Percentiles rank a stretch among this genome's conserved stretches.
phyloP scores from a whole-genome alignment of 2,113 vertebrate genomes.

The Gopherus flavomarginatus region DNA sequence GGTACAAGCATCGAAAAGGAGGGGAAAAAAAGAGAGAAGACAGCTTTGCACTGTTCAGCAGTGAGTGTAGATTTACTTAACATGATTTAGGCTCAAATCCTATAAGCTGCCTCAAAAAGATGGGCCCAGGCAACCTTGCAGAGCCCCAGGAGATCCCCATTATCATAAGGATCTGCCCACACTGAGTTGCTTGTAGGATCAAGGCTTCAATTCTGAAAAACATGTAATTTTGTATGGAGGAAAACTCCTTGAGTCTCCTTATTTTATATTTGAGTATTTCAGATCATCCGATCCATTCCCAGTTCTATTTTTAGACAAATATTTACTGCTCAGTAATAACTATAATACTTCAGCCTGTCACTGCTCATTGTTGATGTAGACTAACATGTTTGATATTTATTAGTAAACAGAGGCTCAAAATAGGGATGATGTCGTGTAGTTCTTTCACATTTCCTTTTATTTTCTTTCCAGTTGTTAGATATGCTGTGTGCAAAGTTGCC shows the following conservation, averaged over 20 bases:
- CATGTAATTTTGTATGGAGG: neutral
- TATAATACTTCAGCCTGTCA: neutral
- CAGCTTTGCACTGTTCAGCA: neutral
- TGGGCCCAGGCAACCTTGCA: neutral
- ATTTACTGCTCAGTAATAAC: neutral
- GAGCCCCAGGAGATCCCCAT: neutral
- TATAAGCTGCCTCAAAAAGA: neutral
- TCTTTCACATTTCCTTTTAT: neutral
- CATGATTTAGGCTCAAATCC: neutral
- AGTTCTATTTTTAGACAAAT: neutral
- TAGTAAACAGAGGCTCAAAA: neutral
- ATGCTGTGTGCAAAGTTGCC: neutral
- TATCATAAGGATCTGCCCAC: neutral
- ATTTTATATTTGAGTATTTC: fast-evolving
- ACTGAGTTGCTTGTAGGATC: neutral
- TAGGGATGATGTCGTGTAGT: neutral
- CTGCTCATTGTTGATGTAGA: neutral
- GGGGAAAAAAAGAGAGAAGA: neutral
- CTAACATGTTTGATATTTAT: neutral
- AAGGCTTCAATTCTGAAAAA: neutral
- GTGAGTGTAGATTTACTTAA: neutral
- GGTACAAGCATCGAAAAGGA: neutral
- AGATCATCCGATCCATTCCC: fast-evolving
- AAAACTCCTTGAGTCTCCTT: neutral
- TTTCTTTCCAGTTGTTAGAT: neutral